Evolutionary conservation across 1,140 invertebrate species (phyloP), one percentile per base, ranked within the genome.

Genomic region (Drosophila grimshawi): DNA sequence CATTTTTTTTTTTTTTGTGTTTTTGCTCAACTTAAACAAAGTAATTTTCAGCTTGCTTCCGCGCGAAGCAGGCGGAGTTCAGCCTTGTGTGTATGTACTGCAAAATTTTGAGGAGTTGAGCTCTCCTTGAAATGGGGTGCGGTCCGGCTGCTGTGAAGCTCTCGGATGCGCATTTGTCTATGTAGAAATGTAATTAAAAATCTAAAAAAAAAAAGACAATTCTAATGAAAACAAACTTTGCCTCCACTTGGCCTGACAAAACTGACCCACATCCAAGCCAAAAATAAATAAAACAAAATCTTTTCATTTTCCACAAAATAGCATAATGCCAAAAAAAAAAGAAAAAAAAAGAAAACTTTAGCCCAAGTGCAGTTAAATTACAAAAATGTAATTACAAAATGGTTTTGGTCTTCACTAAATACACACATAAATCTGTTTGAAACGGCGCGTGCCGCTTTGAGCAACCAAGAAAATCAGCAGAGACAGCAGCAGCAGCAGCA

Each of bases 301-400:
- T 43, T 29, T 56, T 57, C 37, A 67, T 64, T 64, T 76, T 29
- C 8, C 30, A 30, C 46, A 29, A 19, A 33, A 52, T 5, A 43
- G 55, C 39, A 65, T 65, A 72, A 77, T 76, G 75, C 45, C 46
- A 5, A 29, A 10, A 48, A 48, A 5, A 7, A 4, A 37, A 19
- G n/a, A 4, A 7, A 5, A 6, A n/a, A 39, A 29, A 41, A 2
- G 2, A 37, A 37, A 29, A 52, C 46, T 41, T 57, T 71, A 71
- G 32, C 8, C 5, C 78, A 60, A 57, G 62, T 88, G 83, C 80
- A 80, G 77, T 89, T 89, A 62, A 88, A 81, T 85, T 85, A 81
- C 70, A 78, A 76, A 88, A 89, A 80, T 88, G 80, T 88, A 88
- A 88, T 88, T 89, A 88, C 85, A 80, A 86, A 85, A 75, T 66